phyloP scores from a whole-genome alignment of 2,888 invertebrate species.

The Synergus gifuensis region DNA sequence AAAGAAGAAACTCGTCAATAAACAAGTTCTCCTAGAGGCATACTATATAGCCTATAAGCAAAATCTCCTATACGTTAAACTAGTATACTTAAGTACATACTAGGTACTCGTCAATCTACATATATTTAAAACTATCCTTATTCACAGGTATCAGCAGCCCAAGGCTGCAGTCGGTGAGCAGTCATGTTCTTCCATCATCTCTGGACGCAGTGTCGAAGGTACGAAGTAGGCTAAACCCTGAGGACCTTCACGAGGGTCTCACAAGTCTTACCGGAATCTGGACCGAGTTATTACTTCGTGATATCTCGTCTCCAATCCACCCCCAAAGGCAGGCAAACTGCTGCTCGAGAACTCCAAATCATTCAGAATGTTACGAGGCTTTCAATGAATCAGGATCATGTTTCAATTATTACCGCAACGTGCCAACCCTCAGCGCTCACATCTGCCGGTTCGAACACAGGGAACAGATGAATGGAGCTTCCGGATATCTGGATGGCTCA shows the following conservation, averaged over 20 bases:
- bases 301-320: slow-evolving; percentile 85
- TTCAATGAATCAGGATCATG: slow-evolving; percentile 75
- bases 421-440: slow-evolving; percentile 78
- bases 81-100: not conserved
- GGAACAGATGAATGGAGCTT: slow-evolving; percentile 92
- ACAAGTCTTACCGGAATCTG: slow-evolving; percentile 89
- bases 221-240: slow-evolving; percentile 64
- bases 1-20: not conserved
- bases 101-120: not conserved
- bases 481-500: slow-evolving; percentile 90
- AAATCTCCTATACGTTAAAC: not conserved
- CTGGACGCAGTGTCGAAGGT: slow-evolving; percentile 81
- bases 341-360: slow-evolving; percentile 67
- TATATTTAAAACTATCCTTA: slow-evolving; percentile 10
- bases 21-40: not conserved
- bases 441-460: slow-evolving; percentile 80
- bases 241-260: slow-evolving; percentile 85
- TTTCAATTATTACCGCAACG: slow-evolving; percentile 85
- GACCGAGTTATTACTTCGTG: slow-evolving; percentile 87
- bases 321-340: slow-evolving; percentile 73
- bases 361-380: slow-evolving; percentile 80
- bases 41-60: not conserved
- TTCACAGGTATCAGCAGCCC: slow-evolving; percentile 78
- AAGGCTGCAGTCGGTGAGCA: slow-evolving; percentile 78
- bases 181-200: slow-evolving; percentile 83